Percentiles rank a stretch among this genome's conserved stretches.
Conservation (phyloP, 92 coral and sea anemone genomes). For the Palythoa heliodiscus region DNA sequence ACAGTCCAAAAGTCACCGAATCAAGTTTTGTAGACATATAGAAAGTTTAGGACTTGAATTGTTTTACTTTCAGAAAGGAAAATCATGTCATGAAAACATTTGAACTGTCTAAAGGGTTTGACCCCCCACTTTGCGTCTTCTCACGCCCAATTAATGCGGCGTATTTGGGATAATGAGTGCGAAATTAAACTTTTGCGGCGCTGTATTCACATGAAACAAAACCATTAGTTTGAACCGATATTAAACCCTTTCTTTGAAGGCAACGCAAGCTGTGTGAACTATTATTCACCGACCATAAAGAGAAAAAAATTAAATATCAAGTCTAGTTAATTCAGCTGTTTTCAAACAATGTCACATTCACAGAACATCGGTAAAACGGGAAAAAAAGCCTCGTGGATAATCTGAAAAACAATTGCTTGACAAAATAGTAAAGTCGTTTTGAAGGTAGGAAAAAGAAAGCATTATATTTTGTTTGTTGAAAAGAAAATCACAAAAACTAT, state of each 20-base stretch:
- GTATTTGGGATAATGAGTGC: background rate
- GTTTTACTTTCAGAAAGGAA: background rate
- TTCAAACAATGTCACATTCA: background rate
- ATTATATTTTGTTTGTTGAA: background rate
- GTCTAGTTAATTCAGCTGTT: background rate
- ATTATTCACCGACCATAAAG: background rate
- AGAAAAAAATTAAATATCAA: background rate
- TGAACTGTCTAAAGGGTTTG: background rate
- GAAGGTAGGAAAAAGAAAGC: background rate
- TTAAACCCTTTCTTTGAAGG: background rate
- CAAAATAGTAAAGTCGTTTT: background rate
- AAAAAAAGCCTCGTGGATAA: background rate
- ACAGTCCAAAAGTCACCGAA: background rate
- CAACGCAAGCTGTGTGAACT: conserved; percentile 14
- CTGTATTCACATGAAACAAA: background rate
- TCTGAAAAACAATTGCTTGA: background rate
- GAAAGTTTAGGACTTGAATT: background rate
- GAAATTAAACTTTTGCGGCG: conserved; percentile 4
- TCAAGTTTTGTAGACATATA: background rate
- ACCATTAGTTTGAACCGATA: background rate
- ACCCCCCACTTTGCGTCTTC: conserved; percentile 16
- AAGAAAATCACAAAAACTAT: background rate
- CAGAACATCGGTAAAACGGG: too few species aligned
- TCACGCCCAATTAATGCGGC: conserved; percentile 19
- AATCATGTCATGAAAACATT: background rate